Evolutionary conservation across 2,113 vertebrate species (phyloP).

Genomic region (Phaethon lepturus): DNA sequence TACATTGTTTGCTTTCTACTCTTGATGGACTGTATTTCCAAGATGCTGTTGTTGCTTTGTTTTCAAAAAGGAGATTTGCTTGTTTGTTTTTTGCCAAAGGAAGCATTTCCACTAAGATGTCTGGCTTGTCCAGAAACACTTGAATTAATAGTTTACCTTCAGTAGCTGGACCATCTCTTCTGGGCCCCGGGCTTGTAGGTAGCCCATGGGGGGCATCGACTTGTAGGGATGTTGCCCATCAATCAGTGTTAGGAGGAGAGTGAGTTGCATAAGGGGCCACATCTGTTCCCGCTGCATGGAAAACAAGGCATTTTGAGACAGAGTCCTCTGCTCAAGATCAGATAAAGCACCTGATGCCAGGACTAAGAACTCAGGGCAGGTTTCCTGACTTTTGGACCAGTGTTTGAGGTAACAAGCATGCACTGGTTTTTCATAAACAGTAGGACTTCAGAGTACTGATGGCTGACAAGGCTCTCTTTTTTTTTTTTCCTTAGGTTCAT

Average conservation of each 20-base stretch:
- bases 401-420: background rate
- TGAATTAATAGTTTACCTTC: background rate
- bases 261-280: background rate
- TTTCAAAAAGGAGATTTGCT: background rate
- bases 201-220: background rate
- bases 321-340: background rate
- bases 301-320: background rate
- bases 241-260: background rate
- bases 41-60: background rate
- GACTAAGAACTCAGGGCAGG: background rate
- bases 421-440: background rate
- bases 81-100: background rate
- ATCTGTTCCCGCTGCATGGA: background rate
- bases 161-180: background rate
- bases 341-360: background rate
- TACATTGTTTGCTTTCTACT: background rate
- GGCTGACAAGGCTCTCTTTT: background rate
- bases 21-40: background rate
- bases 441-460: background rate
- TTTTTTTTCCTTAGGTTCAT: slow-evolving; percentile 78
- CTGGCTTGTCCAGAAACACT: background rate
- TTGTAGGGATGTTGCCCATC: background rate
- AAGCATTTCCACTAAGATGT: background rate
- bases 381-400: background rate
- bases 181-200: background rate